Percentiles rank a stretch among this genome's conserved stretches.
Evolutionary conservation across 2,888 invertebrate genomes (phyloP).

Genomic region (Sphinx pinastri): DNA sequence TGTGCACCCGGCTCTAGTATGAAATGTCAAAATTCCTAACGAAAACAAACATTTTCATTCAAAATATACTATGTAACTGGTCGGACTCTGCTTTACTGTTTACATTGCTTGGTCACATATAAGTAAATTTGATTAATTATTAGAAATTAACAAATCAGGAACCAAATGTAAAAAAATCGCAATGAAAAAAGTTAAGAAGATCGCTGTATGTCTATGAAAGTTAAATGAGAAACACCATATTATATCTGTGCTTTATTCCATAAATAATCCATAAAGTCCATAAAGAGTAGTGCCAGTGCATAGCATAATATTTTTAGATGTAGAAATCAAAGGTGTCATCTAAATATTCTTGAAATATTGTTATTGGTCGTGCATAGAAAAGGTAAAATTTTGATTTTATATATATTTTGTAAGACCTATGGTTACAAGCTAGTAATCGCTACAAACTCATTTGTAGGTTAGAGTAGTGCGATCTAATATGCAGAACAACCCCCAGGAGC

Average conservation of each 20-base stretch:
- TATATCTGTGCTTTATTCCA: slow-evolving; percentile 25
- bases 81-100: not conserved
- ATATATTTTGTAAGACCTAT: slow-evolving; percentile 42
- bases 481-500: slow-evolving; percentile 85
- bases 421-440: slow-evolving; percentile 66
- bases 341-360: slow-evolving; percentile 62
- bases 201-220: slow-evolving; percentile 1
- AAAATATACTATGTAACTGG: not conserved
- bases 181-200: not conserved
- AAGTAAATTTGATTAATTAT: no score
- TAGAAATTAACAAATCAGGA: no score
- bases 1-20: no score
- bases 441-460: slow-evolving; percentile 82
- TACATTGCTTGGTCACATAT: slow-evolving; percentile 10
- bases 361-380: slow-evolving; percentile 65
- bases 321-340: slow-evolving; percentile 80
- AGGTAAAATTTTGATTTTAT: slow-evolving; percentile 65
- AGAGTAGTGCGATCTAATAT: slow-evolving; percentile 83
- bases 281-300: slow-evolving; percentile 44
- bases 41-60: slow-evolving; percentile 1
- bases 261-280: slow-evolving; percentile 28
- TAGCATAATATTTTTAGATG: slow-evolving; percentile 84
- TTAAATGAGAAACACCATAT: slow-evolving; percentile 21
- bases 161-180: no score
- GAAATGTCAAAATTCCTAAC: not conserved